Evolutionary conservation across 2,888 invertebrate species (phyloP).

Genomic region (Andricus curvator): DNA sequence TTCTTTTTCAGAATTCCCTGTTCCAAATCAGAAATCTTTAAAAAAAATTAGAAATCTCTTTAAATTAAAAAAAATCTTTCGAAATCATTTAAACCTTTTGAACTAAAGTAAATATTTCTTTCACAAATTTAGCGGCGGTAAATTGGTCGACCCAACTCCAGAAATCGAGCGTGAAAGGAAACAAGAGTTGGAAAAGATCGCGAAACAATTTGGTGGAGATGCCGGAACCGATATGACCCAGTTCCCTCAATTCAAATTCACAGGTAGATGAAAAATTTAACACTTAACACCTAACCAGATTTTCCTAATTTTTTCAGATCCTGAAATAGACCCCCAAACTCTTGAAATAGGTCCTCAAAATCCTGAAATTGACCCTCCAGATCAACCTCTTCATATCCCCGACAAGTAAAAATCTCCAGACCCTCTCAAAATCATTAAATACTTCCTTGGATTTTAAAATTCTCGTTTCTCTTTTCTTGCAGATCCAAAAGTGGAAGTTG

Average conservation of each 20-base stretch:
- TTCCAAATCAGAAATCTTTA: too few relatives aligned
- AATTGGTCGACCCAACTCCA: slow-evolving; percentile 90
- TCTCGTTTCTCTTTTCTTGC: slow-evolving; percentile 51
- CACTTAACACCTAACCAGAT: neutral
- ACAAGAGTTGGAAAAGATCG: slow-evolving; percentile 89
- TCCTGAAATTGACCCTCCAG: neutral
- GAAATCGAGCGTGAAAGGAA: slow-evolving; percentile 87
- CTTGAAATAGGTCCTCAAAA: neutral
- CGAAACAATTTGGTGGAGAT: slow-evolving; percentile 88
- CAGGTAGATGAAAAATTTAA: slow-evolving; percentile 74
- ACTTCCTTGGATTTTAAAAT: neutral
- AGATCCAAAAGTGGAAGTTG: slow-evolving; percentile 64
- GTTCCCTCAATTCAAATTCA: slow-evolving; percentile 92
- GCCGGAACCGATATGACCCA: slow-evolving; percentile 91
- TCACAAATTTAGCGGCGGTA: slow-evolving; percentile 84
- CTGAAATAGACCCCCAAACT: neutral
- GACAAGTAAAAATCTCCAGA: slow-evolving; percentile 18
- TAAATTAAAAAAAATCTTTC: too few relatives aligned
- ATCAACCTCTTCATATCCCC: neutral
- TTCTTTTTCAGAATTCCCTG: too few relatives aligned
- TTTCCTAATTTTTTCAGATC: slow-evolving; percentile 22
- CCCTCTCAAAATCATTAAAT: neutral
- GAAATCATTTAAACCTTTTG: too few relatives aligned
- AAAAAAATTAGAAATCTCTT: too few relatives aligned
- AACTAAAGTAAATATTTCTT: neutral